Percentiles rank a stretch among this genome's conserved stretches.
phyloP scores from a whole-genome alignment of 2,797 vertebrate genomes.

The Triplophysa bombifrons region DNA sequence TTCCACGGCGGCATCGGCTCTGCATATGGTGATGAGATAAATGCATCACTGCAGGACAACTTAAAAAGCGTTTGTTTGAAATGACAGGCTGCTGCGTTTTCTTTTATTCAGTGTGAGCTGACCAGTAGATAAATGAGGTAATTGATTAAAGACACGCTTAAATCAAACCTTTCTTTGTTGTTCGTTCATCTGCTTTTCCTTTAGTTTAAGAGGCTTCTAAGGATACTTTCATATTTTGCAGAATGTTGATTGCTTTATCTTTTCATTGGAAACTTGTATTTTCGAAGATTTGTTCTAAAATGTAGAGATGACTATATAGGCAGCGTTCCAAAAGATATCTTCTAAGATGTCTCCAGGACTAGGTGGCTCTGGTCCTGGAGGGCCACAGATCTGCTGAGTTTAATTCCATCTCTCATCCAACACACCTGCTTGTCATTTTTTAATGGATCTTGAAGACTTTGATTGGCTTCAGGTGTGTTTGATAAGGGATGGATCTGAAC shows the following conservation, averaged over 20 bases:
- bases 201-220: neutral
- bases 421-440: no score
- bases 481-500: no score
- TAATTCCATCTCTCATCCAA: no score
- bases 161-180: conserved; percentile 24
- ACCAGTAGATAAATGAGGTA: conserved; percentile 2
- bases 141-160: conserved; percentile 21
- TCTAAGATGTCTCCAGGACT: no score
- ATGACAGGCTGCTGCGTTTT: conserved; percentile 5
- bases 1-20: neutral
- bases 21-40: conserved; percentile 17
- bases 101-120: conserved; percentile 18
- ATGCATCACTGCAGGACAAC: conserved; percentile 8
- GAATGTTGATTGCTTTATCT: neutral
- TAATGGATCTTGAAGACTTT: no score
- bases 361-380: no score
- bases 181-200: conserved; percentile 3
- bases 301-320: neutral
- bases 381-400: no score
- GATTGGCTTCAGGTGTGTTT: no score
- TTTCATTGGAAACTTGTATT: neutral
- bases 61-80: conserved; percentile 24
- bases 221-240: neutral
- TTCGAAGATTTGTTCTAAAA: neutral
- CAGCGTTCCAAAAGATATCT: neutral